These are phyloP conservation scores for Rhinella marina DNA, from an alignment of 2,797 vertebrate genomes.

Conservation along the genomic window DNA sequence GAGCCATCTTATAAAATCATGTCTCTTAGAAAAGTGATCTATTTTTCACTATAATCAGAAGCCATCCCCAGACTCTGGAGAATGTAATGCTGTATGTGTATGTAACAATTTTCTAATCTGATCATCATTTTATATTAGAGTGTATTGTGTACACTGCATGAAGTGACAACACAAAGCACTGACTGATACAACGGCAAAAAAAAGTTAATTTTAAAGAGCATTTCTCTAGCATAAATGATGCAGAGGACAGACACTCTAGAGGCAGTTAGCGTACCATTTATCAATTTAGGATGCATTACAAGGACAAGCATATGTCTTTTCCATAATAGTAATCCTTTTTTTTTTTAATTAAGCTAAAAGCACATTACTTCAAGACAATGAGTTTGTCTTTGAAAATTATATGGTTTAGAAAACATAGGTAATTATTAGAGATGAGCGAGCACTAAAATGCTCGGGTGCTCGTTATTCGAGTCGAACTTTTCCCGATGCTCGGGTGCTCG, in stretches of 20 bases:
- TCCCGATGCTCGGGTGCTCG: no score
- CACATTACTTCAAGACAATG: constrained; percentile 10
- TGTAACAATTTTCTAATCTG: background rate
- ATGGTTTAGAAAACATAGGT: background rate
- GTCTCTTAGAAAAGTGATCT: constrained; percentile 35
- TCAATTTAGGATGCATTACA: constrained; percentile 37
- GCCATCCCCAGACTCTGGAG: constrained; percentile 16
- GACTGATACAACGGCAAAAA: background rate
- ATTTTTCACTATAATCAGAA: constrained; percentile 26
- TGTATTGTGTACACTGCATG: background rate
- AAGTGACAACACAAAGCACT: constrained; percentile 2
- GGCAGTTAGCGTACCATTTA: constrained; percentile 21
- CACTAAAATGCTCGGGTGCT: no score
- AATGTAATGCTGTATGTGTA: background rate
- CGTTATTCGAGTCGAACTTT: no score
- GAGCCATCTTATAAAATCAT: constrained; percentile 13
- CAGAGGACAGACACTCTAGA: constrained; percentile 6
- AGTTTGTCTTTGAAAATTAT: constrained; percentile 25
- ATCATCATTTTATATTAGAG: constrained; percentile 14
- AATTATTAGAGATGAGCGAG: no score
- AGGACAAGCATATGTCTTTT: constrained; percentile 15
- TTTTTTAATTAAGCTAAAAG: constrained; percentile 51
- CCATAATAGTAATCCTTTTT: constrained; percentile 6
- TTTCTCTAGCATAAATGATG: constrained; percentile 28
- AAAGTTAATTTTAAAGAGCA: constrained; percentile 16